Conservation (phyloP, 2,113 vertebrate genomes). For the Salvelinus fontinalis region DNA sequence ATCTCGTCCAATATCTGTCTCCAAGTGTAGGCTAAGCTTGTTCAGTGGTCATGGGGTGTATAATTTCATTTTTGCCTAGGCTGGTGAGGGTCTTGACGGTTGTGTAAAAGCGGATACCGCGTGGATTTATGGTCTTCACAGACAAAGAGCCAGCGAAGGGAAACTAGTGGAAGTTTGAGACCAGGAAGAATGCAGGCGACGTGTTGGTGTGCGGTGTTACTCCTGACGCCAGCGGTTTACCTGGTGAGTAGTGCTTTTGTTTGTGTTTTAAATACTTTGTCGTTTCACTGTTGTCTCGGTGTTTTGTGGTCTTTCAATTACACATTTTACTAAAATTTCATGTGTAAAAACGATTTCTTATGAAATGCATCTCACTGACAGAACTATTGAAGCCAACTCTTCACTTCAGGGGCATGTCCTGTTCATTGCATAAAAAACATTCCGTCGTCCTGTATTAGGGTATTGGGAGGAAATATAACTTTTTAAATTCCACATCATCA, state of each 20-base stretch:
- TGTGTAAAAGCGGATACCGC: conserved; percentile 83
- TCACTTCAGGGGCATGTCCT: too few relatives aligned
- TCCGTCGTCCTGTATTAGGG: too few relatives aligned
- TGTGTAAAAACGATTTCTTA: too few relatives aligned
- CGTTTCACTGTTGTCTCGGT: background rate
- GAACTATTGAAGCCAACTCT: too few relatives aligned
- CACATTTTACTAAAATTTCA: background rate
- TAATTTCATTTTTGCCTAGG: conserved; percentile 81
- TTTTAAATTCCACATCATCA: too few relatives aligned
- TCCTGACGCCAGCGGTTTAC: conserved; percentile 86
- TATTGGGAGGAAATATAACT: too few relatives aligned
- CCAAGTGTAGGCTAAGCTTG: conserved; percentile 64
- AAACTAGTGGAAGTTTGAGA: conserved; percentile 87
- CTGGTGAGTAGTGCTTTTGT: conserved; percentile 82
- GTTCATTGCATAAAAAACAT: too few relatives aligned
- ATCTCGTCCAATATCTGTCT: conserved; percentile 48
- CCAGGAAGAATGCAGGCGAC: conserved; percentile 91
- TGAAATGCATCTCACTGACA: too few relatives aligned
- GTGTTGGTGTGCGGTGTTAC: conserved; percentile 89
- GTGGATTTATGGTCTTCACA: conserved; percentile 94
- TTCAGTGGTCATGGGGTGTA: conserved; percentile 85
- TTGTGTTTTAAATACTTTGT: conserved; percentile 2
- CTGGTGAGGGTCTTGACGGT: conserved; percentile 80
- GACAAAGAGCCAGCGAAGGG: conserved; percentile 81
- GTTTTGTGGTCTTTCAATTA: background rate